Base-by-base conservation (phyloP, 2,888 invertebrate species). In the Pterostichus niger region DNA sequence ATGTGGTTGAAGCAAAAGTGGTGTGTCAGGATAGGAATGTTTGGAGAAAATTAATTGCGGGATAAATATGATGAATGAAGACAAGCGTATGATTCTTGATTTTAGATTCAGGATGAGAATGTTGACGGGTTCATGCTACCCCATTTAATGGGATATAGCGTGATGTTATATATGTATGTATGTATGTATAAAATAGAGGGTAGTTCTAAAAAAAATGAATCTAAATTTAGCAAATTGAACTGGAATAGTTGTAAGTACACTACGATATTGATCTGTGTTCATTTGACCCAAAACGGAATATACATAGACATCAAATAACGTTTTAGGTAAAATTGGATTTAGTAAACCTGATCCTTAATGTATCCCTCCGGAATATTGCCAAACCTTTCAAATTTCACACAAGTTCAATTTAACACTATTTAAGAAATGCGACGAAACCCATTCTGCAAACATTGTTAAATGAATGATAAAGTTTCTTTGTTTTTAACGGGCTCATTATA, bases 241-340 rank as follows among this genome's bases (percentile, higher is more conserved):
- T 40, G 40, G 9, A 40, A 40, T 40, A 40, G 40, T 40, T 40
- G 0, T 40, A 40, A 13, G 64, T 35, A 64, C 35, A 56, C 61
- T 64, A 64, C 10, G 10, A 13, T 71, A 44, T 71, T 44, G 44
- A 71, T 71, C 17, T 13, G 17, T 3, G 68, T 71, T 71, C 68
- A 71, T 71, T 71, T 71, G 5, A 71, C 68, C 44, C 40, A 71
- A 71, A 71, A 71, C 44, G 44, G 46, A 71, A 71, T 71, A 71
- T 71, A 71, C 68, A 71, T 71, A 71, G 68, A 71, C 68, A 71
- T 71, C 68, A 71, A 71, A 71, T 71, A 71, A 44, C 68, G 68
- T 71, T 71, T 64, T 71, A 71, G 68, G 15, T 11, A 71, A 71
- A 71, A 71, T 71, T 71, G 68, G 68, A 71, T 71, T 71, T 71